Evolutionary conservation across 2,113 vertebrate genomes (phyloP).

Genomic region (Zootoca vivipara): DNA sequence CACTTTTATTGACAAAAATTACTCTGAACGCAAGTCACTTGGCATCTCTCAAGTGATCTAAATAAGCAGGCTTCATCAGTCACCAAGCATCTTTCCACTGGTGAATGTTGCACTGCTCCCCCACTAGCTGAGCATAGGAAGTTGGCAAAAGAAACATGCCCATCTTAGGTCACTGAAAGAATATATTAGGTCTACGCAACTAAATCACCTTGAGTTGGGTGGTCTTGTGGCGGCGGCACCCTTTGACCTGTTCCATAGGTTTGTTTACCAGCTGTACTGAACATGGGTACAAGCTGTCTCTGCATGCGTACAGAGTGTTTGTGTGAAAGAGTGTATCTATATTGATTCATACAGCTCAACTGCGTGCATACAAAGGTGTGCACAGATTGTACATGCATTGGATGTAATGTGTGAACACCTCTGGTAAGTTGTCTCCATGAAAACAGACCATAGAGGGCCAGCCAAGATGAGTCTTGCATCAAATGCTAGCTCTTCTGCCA

Average conservation of each 20-base stretch:
- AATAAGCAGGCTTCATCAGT: constrained; percentile 11
- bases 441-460: background rate
- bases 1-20: background rate
- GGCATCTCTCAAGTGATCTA: background rate
- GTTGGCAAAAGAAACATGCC: background rate
- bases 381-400: too few species aligned
- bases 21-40: background rate
- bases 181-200: background rate
- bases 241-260: too few species aligned
- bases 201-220: background rate
- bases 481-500: background rate
- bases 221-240: too few species aligned
- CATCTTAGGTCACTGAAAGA: background rate
- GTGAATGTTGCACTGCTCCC: background rate
- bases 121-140: background rate
- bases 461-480: background rate
- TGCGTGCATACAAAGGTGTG: too few species aligned
- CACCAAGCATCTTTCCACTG: background rate
- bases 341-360: too few species aligned
- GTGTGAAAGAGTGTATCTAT: too few species aligned
- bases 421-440: background rate
- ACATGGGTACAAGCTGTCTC: too few species aligned
- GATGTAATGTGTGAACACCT: too few species aligned
- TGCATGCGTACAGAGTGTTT: too few species aligned
- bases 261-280: too few species aligned